Conservation (phyloP, 2,113 vertebrate species). For the Paracanthobrama guichenoti region DNA sequence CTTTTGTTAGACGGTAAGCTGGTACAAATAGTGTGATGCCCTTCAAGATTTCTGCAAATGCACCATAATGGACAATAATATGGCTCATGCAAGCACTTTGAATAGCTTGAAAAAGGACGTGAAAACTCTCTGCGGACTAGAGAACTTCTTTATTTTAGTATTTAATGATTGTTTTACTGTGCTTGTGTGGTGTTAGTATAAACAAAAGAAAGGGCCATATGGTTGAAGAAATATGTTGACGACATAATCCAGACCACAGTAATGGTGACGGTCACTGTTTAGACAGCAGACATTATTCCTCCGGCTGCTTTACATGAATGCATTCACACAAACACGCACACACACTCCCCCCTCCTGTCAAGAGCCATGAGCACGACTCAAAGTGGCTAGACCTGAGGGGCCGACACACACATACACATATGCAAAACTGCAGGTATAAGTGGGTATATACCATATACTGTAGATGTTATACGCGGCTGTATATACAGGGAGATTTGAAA, state of each 20-base stretch:
- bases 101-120: conserved; percentile 13
- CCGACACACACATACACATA: not conserved
- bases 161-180: not conserved
- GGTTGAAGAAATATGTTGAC: conserved; percentile 25
- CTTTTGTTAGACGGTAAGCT: conserved; percentile 28
- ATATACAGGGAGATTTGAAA: not conserved
- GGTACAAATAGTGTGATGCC: conserved; percentile 33
- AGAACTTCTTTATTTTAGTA: not conserved
- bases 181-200: not conserved
- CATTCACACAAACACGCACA: not conserved
- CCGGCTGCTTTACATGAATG: conserved; percentile 1
- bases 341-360: not conserved
- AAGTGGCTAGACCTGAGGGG: not conserved
- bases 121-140: not conserved
- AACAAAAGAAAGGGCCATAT: conserved; percentile 5
- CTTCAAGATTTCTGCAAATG: conserved; percentile 26
- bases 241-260: conserved; percentile 25
- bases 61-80: conserved; percentile 30
- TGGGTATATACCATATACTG: not conserved
- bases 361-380: not conserved
- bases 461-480: not conserved
- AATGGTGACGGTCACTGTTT: conserved; percentile 16
- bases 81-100: conserved; percentile 19
- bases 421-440: not conserved
- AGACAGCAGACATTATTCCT: conserved; percentile 26